Conservation (phyloP, 1,140 invertebrate species). For the Latrodectus geometricus region DNA sequence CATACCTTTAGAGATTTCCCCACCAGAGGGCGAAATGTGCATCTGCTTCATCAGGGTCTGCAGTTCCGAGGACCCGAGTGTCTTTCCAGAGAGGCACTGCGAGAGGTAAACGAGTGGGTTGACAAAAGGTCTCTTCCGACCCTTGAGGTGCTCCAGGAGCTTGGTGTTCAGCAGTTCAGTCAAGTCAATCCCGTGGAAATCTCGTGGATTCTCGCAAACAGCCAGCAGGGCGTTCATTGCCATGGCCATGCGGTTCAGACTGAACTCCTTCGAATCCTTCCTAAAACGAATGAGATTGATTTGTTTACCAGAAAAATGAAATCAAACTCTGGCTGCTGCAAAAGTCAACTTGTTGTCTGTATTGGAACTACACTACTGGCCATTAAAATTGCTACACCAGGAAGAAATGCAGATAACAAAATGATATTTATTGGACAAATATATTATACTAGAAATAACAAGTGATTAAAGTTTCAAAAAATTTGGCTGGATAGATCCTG, state of each 20-base stretch:
- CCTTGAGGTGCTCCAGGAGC: background rate
- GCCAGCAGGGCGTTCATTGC: slow-evolving; percentile 11
- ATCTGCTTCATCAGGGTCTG: background rate
- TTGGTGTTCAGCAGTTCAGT: background rate
- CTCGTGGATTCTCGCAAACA: slow-evolving; percentile 15
- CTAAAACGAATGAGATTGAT: background rate
- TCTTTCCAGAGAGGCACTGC: background rate
- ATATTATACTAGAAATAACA: no score
- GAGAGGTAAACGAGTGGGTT: slow-evolving; percentile 19
- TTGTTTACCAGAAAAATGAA: no score
- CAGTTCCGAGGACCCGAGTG: background rate
- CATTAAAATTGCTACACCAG: no score
- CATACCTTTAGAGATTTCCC: slow-evolving; percentile 3
- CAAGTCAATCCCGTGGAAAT: slow-evolving; percentile 13
- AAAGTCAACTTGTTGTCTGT: no score
- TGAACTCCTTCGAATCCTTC: background rate
- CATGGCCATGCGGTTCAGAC: slow-evolving; percentile 11
- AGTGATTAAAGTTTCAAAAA: no score
- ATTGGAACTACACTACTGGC: no score
- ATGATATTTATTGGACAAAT: no score
- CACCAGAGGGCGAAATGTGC: background rate
- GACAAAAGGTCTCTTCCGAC: background rate
- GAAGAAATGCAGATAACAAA: no score
- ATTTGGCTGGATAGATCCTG: no score
- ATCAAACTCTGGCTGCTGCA: no score